Evolutionary conservation across 1,140 invertebrate genomes (phyloP).

Genomic region (Reticulitermes speratus): DNA sequence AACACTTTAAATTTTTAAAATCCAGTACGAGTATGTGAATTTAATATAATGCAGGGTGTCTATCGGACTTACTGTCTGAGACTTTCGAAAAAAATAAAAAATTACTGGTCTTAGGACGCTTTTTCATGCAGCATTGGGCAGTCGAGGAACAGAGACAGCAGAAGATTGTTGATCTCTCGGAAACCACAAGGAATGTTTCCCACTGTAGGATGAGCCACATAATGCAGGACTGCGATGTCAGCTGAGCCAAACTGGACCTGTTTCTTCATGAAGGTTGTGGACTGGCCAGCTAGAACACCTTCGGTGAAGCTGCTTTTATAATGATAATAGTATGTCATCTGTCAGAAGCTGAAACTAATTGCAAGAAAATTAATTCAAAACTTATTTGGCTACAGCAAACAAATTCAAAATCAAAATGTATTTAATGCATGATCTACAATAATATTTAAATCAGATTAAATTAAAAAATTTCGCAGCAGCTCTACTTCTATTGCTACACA

Average conservation of each 20-base stretch:
- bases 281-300: background rate
- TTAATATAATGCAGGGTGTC: too few species aligned
- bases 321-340: background rate
- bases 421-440: too few species aligned
- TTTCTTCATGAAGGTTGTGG: background rate
- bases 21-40: too few species aligned
- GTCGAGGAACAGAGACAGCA: background rate
- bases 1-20: too few species aligned
- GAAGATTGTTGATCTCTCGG: background rate
- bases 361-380: too few species aligned
- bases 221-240: background rate
- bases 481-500: too few species aligned
- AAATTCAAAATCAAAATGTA: too few species aligned
- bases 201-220: background rate
- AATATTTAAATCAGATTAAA: too few species aligned
- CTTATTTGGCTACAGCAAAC: too few species aligned
- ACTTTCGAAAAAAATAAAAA: background rate
- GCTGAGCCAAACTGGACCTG: background rate
- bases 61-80: background rate
- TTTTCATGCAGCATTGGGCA: background rate
- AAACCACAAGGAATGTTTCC: conserved; percentile 18
- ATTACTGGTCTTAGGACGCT: background rate
- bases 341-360: too few species aligned
- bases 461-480: too few species aligned
- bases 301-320: background rate